A percentile compares a stretch with the other conserved stretches of the same genome.
phyloP scores from a whole-genome alignment of 1,140 invertebrate species.

The Bombus difficillimus region DNA sequence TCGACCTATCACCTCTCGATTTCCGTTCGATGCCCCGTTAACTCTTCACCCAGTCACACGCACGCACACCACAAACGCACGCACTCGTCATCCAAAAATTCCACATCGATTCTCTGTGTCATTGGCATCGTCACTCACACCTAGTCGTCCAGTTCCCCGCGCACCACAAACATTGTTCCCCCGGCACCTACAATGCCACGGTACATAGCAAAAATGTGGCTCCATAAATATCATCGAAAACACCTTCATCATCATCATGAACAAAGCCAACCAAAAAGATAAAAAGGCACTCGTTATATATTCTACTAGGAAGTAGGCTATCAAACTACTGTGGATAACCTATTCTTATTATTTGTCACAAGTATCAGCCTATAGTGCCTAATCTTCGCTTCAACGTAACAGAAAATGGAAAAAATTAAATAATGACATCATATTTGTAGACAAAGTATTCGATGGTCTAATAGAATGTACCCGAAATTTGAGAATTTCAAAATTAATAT shows the following conservation, averaged over 20 bases:
- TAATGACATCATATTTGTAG: too few species aligned
- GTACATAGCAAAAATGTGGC: background rate
- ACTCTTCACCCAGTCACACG: constrained; percentile 28
- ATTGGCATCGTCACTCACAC: constrained; percentile 33
- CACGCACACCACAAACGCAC: background rate
- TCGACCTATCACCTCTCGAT: constrained; percentile 7
- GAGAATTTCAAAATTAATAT: too few species aligned
- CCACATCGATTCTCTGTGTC: constrained; percentile 43
- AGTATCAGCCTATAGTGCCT: too few species aligned
- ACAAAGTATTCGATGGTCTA: too few species aligned
- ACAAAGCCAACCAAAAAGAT: background rate
- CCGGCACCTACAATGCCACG: background rate
- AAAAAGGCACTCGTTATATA: too few species aligned
- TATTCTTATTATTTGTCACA: too few species aligned
- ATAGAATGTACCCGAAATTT: too few species aligned
- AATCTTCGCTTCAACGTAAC: too few species aligned
- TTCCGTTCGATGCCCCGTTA: constrained; percentile 23
- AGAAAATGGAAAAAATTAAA: too few species aligned
- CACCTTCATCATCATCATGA: background rate
- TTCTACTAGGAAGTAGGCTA: too few species aligned
- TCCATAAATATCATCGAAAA: background rate
- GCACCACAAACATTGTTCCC: constrained; percentile 6
- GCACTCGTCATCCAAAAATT: constrained; percentile 38
- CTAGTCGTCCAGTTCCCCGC: constrained; percentile 7
- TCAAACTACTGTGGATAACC: too few species aligned